Evolutionary conservation across 2,113 vertebrate species (phyloP).

Genomic region (Aegotheles bennettii): DNA sequence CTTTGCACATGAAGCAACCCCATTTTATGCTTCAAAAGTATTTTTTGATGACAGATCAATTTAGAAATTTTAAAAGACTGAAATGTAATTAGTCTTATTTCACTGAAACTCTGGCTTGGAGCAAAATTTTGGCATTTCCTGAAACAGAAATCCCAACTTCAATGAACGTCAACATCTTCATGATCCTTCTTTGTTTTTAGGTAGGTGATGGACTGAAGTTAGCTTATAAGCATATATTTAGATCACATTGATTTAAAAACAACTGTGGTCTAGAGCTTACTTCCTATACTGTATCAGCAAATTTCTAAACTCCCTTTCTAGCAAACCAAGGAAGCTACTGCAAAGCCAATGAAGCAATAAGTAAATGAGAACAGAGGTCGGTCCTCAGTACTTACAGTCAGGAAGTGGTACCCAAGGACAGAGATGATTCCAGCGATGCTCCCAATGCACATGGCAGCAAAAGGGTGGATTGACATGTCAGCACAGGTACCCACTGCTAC

Average conservation of each 20-base stretch:
- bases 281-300: not conserved
- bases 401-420: slow-evolving; percentile 85
- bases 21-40: not conserved
- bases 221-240: not conserved
- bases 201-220: not conserved
- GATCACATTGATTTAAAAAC: not conserved
- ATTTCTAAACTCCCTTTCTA: not conserved
- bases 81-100: not conserved
- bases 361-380: not conserved
- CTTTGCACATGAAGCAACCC: not conserved
- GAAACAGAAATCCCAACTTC: not conserved
- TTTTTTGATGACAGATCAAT: not conserved
- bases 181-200: not conserved
- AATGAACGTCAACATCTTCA: not conserved
- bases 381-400: slow-evolving; percentile 76
- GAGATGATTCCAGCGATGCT: slow-evolving; percentile 83
- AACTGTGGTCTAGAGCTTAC: not conserved
- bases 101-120: not conserved
- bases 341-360: not conserved
- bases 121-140: not conserved
- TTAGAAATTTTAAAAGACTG: not conserved
- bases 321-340: not conserved
- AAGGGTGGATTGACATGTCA: slow-evolving; percentile 81
- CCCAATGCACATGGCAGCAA: slow-evolving; percentile 86
- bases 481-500: slow-evolving; percentile 95